phyloP scores from a whole-genome alignment of 2,888 invertebrate genomes.

The Himalopsyche japonica region DNA sequence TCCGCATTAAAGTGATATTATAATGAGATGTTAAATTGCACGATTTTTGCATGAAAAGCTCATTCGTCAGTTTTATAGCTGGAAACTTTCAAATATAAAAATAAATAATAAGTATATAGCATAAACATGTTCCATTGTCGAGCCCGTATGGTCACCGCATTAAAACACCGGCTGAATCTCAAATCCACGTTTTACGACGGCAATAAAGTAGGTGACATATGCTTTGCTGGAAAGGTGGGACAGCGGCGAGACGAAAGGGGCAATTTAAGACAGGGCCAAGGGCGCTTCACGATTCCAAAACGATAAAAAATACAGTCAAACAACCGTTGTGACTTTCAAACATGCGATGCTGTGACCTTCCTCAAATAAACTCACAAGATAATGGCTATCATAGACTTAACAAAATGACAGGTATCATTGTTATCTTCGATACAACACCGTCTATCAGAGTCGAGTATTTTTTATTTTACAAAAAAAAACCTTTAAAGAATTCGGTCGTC shows the following conservation, averaged over 20 bases:
- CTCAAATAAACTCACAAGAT: neutral
- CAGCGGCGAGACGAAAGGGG: neutral
- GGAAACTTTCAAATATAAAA: too few relatives aligned
- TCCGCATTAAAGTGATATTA: too few relatives aligned
- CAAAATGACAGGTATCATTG: neutral
- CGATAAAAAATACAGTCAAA: neutral
- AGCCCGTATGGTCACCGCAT: neutral
- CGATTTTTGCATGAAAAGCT: too few relatives aligned
- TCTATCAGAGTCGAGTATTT: neutral
- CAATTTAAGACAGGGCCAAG: neutral
- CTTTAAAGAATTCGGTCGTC: too few relatives aligned
- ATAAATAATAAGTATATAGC: too few relatives aligned
- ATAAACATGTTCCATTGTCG: too few relatives aligned
- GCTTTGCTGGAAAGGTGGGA: neutral
- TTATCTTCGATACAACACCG: neutral
- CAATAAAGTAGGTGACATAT: conserved; percentile 10
- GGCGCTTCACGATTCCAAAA: neutral
- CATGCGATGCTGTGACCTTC: neutral
- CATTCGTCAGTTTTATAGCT: too few relatives aligned
- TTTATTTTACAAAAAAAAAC: neutral
- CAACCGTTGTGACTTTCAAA: neutral
- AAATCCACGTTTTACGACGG: conserved; percentile 11
- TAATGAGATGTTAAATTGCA: too few relatives aligned
- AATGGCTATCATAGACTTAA: neutral
- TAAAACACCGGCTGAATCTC: neutral